A percentile compares a stretch with the other conserved stretches of the same genome.
These are phyloP conservation scores for Scartelaos histophorus DNA, from an alignment of 2,113 vertebrate species.

Conservation along the genomic window DNA sequence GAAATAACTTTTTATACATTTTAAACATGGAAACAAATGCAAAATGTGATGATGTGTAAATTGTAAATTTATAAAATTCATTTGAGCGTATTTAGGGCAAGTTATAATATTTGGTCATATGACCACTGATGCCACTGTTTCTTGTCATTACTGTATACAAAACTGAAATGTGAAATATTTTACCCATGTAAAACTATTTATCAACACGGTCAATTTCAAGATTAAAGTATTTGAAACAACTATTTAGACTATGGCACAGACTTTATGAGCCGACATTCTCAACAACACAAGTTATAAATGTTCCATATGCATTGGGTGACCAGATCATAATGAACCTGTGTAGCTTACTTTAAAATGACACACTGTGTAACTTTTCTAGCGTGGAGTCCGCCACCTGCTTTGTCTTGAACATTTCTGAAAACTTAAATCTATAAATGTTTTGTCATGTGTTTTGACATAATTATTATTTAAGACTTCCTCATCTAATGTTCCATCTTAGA, in stretches of 20 bases:
- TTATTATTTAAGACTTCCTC: no score
- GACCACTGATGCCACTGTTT: not conserved
- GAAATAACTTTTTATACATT: slow-evolving; percentile 34
- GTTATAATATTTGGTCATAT: not conserved
- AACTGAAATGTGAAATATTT: not conserved
- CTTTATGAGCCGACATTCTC: not conserved
- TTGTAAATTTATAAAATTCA: not conserved
- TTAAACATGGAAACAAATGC: not conserved
- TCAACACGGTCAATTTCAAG: not conserved
- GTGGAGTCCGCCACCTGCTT: no score
- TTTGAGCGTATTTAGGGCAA: not conserved
- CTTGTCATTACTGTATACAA: not conserved
- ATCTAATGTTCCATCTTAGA: no score
- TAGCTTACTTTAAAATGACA: no score
- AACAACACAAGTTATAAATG: not conserved
- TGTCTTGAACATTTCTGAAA: no score
- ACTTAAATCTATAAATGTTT: no score
- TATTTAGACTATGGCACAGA: not conserved
- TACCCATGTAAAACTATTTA: slow-evolving; percentile 5
- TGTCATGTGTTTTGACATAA: no score
- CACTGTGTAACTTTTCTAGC: no score
- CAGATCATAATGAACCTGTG: no score
- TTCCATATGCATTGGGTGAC: no score
- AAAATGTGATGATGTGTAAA: not conserved
- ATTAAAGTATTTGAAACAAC: not conserved